phyloP scores from a whole-genome alignment of 2,888 invertebrate genomes.

The Pachliopta kotzebuea region DNA sequence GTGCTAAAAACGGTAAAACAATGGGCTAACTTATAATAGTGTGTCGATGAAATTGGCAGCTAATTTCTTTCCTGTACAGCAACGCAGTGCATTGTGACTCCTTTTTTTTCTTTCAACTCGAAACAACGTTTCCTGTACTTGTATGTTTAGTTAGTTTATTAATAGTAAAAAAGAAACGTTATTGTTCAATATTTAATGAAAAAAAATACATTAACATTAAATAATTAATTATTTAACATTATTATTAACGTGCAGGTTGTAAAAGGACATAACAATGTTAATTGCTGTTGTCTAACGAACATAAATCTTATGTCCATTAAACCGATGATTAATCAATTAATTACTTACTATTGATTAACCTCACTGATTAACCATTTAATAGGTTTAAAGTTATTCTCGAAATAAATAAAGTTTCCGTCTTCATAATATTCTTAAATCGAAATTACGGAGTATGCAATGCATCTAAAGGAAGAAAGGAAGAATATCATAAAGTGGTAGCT shows the following conservation, averaged over 20 bases:
- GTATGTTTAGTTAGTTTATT: too few species aligned
- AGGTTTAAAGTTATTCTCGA: not conserved
- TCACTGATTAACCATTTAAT: too few species aligned
- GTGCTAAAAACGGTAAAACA: constrained; percentile 74
- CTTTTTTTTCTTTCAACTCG: constrained; percentile 53
- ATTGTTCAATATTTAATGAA: constrained; percentile 8
- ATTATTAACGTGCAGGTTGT: not conserved
- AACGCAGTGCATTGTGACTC: constrained; percentile 57
- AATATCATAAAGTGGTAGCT: constrained; percentile 51
- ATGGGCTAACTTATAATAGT: constrained; percentile 75
- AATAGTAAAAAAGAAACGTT: constrained; percentile 30
- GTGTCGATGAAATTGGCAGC: constrained; percentile 76
- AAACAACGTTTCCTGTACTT: constrained; percentile 32
- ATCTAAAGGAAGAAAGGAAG: constrained; percentile 28
- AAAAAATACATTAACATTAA: too few species aligned
- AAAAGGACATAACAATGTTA: too few species aligned
- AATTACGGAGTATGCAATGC: constrained; percentile 9
- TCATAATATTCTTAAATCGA: not conserved
- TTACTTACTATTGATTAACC: too few species aligned
- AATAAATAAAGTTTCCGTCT: not conserved
- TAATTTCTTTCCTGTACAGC: constrained; percentile 67
- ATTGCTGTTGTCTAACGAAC: too few species aligned
- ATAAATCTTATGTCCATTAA: too few species aligned
- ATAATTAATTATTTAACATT: too few species aligned
- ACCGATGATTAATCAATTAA: not conserved